These are phyloP conservation scores for Phrynosoma platyrhinos DNA, from an alignment of 2,113 vertebrate genomes.

Conservation along the genomic window DNA sequence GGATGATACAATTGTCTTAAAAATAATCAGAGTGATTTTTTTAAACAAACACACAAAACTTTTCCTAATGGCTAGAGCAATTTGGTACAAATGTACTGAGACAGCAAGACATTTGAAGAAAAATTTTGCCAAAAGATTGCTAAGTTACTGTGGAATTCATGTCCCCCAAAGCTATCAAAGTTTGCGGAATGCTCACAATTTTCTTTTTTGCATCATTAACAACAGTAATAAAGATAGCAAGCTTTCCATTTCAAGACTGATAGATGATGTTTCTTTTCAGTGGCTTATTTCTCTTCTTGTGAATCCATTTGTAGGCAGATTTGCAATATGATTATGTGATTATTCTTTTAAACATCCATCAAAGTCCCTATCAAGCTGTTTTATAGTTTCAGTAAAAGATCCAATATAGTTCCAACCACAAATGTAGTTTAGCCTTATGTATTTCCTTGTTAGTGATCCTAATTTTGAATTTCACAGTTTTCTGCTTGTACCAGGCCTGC, in stretches of 20 bases:
- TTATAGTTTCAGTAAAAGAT: background rate
- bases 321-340: constrained; percentile 7
- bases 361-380: constrained; percentile 13
- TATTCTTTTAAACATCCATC: constrained; percentile 27
- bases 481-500: background rate
- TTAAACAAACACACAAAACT: background rate
- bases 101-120: fast-evolving
- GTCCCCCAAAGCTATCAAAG: background rate
- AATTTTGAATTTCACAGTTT: constrained; percentile 12
- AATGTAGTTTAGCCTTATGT: background rate
- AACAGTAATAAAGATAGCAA: constrained; percentile 23
- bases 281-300: constrained; percentile 23
- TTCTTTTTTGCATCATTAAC: constrained; percentile 23
- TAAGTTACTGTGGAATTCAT: background rate
- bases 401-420: constrained; percentile 1
- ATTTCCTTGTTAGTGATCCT: fast-evolving
- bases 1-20: constrained; percentile 24
- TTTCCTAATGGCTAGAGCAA: background rate
- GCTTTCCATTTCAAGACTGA: background rate
- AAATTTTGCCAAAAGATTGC: constrained; percentile 13
- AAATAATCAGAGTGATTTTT: background rate
- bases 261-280: constrained; percentile 19
- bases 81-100: background rate
- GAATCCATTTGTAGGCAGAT: constrained; percentile 20
- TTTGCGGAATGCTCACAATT: constrained; percentile 2